Evolutionary conservation across 2,888 invertebrate species (phyloP).

Genomic region (Chamaedrilus cognettii): DNA sequence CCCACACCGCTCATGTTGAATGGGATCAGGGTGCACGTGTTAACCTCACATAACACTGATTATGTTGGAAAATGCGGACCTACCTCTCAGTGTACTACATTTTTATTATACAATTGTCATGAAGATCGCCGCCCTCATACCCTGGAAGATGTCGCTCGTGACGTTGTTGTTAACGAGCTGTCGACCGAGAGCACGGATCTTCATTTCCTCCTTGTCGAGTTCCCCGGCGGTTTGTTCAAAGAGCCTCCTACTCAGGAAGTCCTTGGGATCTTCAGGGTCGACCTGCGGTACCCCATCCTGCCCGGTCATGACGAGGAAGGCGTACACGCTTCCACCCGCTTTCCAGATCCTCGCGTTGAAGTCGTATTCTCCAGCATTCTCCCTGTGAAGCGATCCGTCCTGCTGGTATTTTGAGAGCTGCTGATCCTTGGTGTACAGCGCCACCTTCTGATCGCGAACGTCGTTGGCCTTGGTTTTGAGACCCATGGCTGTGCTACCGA

Average conservation of each 20-base stretch:
- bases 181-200: slow-evolving; percentile 18
- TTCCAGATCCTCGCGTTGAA: slow-evolving; percentile 19
- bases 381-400: slow-evolving; percentile 14
- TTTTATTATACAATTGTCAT: too few relatives aligned
- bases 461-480: slow-evolving; percentile 8
- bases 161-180: slow-evolving; percentile 21
- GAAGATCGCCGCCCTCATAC: too few relatives aligned
- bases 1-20: too few relatives aligned
- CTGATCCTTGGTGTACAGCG: slow-evolving; percentile 22
- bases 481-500: slow-evolving; percentile 23
- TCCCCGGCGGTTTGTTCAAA: too few relatives aligned
- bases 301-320: slow-evolving; percentile 23
- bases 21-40: too few relatives aligned
- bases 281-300: neutral
- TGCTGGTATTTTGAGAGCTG: slow-evolving; percentile 19
- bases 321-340: slow-evolving; percentile 20
- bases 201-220: slow-evolving; percentile 10
- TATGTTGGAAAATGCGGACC: too few relatives aligned
- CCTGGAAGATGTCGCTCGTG: slow-evolving; percentile 14
- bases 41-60: too few relatives aligned
- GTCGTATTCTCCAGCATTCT: slow-evolving; percentile 17
- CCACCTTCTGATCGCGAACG: slow-evolving; percentile 11
- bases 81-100: too few relatives aligned
- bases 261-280: slow-evolving; percentile 12
- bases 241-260: too few relatives aligned